Evolutionary conservation across 2,797 vertebrate genomes (phyloP).

Genomic region (Silurus aristotelis): DNA sequence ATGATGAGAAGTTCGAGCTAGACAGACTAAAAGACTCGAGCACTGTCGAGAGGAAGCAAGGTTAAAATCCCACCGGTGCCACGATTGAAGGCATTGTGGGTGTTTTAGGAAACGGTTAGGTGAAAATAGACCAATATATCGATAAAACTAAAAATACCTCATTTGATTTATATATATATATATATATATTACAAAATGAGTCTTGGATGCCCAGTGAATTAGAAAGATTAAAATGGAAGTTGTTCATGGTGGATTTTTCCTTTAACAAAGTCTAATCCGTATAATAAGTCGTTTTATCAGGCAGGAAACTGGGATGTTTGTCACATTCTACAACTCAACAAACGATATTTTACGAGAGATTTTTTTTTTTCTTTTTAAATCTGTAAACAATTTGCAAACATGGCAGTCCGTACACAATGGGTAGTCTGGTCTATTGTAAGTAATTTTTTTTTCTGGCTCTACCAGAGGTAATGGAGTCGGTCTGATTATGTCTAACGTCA

Average conservation of each 20-base stretch:
- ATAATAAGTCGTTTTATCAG: conserved; percentile 4
- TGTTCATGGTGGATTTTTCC: conserved; percentile 23
- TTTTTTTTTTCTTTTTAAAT: conserved; percentile 1
- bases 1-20: neutral
- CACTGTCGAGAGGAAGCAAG: neutral
- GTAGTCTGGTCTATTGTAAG: conserved; percentile 28
- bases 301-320: conserved; percentile 20
- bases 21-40: neutral
- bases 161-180: neutral
- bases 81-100: neutral
- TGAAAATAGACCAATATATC: neutral
- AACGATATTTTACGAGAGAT: conserved; percentile 34
- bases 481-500: conserved; percentile 45
- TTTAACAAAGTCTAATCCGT: conserved; percentile 5
- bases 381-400: conserved; percentile 53
- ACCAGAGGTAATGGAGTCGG: conserved; percentile 33
- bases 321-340: conserved; percentile 12
- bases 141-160: neutral
- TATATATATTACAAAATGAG: neutral
- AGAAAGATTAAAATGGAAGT: neutral
- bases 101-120: neutral
- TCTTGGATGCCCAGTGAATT: neutral
- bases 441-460: conserved; percentile 30
- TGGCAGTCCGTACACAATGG: conserved; percentile 46
- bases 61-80: neutral